phyloP scores from a whole-genome alignment of 2,113 vertebrate genomes.

The Cheirogaleus medius region DNA sequence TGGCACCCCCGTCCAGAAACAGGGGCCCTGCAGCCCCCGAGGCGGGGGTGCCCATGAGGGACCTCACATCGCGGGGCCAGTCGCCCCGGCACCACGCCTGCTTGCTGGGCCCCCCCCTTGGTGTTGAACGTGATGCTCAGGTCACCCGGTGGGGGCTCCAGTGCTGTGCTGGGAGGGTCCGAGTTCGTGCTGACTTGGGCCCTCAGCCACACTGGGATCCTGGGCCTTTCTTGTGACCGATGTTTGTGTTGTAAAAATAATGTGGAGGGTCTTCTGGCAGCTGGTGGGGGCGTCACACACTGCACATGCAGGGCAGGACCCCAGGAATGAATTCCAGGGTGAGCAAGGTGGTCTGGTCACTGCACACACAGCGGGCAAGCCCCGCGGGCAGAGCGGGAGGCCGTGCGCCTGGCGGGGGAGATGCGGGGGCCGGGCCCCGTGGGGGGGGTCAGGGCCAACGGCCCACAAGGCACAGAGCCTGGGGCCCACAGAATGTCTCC shows the following conservation, averaged over 20 bases:
- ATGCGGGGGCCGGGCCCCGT: fast-evolving
- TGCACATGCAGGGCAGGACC: not conserved
- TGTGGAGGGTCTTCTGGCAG: not conserved
- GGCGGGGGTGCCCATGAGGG: not conserved
- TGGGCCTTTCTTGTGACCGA: not conserved
- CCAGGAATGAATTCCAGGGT: not conserved
- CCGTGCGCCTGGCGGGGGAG: fast-evolving
- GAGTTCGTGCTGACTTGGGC: not conserved
- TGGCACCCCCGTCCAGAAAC: not conserved
- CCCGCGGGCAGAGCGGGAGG: fast-evolving
- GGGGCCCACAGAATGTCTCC: not conserved
- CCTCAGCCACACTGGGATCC: not conserved
- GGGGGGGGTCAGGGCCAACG: fast-evolving
- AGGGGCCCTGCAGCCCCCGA: not conserved
- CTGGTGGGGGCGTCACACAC: not conserved
- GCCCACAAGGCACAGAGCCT: not conserved
- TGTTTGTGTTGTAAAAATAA: not conserved
- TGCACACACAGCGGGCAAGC: fast-evolving
- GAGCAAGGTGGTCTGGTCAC: no score
- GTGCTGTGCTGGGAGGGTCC: not conserved
- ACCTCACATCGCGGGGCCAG: not conserved
- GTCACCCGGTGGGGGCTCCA: no score
- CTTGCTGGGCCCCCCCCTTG: not conserved
- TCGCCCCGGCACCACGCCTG: fast-evolving
- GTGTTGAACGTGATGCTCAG: not conserved